These are phyloP conservation scores for human (Homo sapiens) DNA, from an alignment of 2,113 vertebrate genomes.

Conservation along the genomic window DNA sequence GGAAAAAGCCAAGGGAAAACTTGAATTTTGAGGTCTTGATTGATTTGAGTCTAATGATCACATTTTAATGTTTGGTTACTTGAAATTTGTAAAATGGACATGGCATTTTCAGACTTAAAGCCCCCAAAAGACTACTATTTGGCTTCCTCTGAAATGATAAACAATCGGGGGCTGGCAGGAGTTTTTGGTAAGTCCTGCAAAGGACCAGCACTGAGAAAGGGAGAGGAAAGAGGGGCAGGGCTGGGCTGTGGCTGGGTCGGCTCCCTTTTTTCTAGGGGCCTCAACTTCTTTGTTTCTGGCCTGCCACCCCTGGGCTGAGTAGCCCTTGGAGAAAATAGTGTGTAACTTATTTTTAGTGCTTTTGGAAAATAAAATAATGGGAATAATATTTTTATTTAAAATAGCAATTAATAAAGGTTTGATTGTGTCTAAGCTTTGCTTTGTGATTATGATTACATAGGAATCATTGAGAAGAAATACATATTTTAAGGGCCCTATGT, in stretches of 20 bases:
- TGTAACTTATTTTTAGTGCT: background rate
- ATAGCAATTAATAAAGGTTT: background rate
- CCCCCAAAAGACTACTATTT: background rate
- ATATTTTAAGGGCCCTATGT: background rate
- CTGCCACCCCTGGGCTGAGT: background rate
- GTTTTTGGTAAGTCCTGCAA: background rate
- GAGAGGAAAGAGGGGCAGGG: background rate
- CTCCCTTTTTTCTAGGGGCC: background rate
- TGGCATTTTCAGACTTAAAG: background rate
- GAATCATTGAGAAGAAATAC: background rate
- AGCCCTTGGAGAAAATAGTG: background rate
- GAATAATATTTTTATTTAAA: constrained; percentile 2
- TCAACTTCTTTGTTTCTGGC: background rate
- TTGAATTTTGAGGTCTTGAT: background rate
- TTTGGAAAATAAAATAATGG: background rate
- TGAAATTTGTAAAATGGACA: background rate
- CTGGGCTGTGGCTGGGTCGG: rapidly evolving
- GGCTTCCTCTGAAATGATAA: background rate
- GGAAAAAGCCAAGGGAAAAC: background rate
- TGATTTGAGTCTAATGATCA: background rate
- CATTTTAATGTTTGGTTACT: background rate
- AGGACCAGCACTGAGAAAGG: background rate
- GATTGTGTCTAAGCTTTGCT: background rate
- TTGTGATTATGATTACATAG: background rate
- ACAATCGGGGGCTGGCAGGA: background rate